Conservation (phyloP, 2,113 vertebrate genomes). For the Nycticryphes semicollaris region DNA sequence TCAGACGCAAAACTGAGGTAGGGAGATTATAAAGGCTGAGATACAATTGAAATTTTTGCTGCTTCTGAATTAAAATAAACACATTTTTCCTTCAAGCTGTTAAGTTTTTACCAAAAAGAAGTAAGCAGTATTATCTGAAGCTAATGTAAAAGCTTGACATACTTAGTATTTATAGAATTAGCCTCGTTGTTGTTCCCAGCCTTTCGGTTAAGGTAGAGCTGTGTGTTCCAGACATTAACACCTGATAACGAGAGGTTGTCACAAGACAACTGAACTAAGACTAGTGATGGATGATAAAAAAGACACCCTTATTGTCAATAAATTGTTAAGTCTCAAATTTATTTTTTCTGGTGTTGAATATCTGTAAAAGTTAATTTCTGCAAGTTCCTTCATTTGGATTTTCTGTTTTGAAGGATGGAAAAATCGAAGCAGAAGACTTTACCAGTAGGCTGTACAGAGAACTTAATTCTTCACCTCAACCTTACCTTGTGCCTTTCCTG, state of each 20-base stretch:
- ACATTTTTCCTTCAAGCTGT: not conserved
- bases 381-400: not conserved
- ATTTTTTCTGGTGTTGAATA: not conserved
- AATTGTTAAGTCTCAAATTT: not conserved
- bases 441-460: slow-evolving; percentile 95
- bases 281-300: too few relatives aligned
- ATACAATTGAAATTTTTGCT: not conserved
- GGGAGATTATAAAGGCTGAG: not conserved
- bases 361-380: not conserved
- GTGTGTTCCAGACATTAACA: not conserved
- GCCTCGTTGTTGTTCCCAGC: not conserved
- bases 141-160: not conserved
- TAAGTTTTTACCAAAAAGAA: not conserved
- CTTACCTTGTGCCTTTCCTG: slow-evolving; percentile 99
- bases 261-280: not conserved
- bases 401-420: slow-evolving; percentile 84
- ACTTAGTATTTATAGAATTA: not conserved
- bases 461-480: slow-evolving; percentile 97
- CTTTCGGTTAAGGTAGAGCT: not conserved
- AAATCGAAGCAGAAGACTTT: slow-evolving; percentile 96
- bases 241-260: not conserved
- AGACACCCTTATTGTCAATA: too few relatives aligned
- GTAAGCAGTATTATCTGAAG: not conserved
- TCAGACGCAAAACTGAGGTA: not conserved
- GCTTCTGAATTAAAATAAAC: not conserved